Base-by-base conservation (phyloP, 2,888 invertebrate species). In the Oegoconia quadripuncta region DNA sequence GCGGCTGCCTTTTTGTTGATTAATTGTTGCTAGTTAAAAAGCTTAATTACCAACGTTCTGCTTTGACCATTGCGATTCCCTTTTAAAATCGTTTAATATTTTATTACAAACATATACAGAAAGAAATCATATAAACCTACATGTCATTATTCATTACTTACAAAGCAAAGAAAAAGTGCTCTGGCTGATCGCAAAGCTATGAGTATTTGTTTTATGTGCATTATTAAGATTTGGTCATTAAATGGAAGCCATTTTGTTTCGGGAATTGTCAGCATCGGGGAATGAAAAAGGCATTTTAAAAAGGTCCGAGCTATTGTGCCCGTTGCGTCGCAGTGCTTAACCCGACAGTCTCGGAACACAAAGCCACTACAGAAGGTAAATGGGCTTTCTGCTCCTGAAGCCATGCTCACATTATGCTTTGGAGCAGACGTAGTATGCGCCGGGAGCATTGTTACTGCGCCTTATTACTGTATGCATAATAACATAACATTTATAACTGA, bases 281-380 rank as follows among this genome's bases (percentile, higher is more conserved):
- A 76, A 72, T 65, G 59, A 65, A 58, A 64, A 59, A 58, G 60
- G 59, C 66, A 68, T 71, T 77, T 75, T 63, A 67, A 75, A 77
- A 79, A 74, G 67, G 70, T 72, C 65, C 64, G 46, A 58, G 61
- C 67, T 46, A 76, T 79, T 79, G 80, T 80, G 70, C 72, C 55
- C 52, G 42, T 51, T 62, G 51, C 64, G 70, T 63, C 59, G 64
- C 65, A 57, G 59, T 67, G 74, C 75, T 81, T 81, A 79, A 80
- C 80, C 79, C 72, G 65, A 52, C 70, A 72, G 73, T 55, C 68
- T 71, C 55, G 55, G 58, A 59, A 53, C 65, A 76, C 75, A 80
- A 81, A 79, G 80, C 74, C 78, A 77, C 77, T 79, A 74, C 70
- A 73, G 64, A 68, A 78, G 75, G 75, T 73, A 76, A 82, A 78